Percentiles rank a stretch among this genome's conserved stretches.
Conservation (phyloP, 2,797 vertebrate genomes). For the Acropternis orthonyx region DNA sequence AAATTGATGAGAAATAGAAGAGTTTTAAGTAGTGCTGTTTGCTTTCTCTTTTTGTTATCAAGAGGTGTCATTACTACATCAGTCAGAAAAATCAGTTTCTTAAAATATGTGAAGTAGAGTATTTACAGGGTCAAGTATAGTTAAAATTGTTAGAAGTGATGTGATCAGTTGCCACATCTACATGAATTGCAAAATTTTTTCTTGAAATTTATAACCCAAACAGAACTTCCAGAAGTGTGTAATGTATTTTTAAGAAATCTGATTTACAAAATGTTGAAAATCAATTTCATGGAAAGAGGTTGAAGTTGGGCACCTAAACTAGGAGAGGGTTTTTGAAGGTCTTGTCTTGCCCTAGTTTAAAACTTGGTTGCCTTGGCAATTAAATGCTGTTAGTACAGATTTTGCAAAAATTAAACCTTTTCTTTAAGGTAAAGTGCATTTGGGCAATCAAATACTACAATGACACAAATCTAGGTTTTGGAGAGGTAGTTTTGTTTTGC, state of each 20-base stretch:
- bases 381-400: neutral
- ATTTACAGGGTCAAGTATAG: neutral
- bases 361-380: neutral
- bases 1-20: neutral
- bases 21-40: neutral
- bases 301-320: neutral
- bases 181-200: neutral
- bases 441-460: neutral
- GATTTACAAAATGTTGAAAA: neutral
- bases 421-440: neutral
- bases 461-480: neutral
- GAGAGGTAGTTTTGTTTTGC: neutral
- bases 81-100: neutral
- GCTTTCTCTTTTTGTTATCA: neutral
- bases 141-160: neutral
- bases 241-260: neutral
- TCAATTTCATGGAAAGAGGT: neutral
- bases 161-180: neutral
- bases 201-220: neutral
- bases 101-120: neutral
- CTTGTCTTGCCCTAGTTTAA: neutral
- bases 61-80: neutral
- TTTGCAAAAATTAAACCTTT: neutral
- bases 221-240: neutral
- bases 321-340: neutral